Evolutionary conservation across 1,140 invertebrate species (phyloP), one percentile per base, ranked within the genome.

Genomic region (Acromyrmex echinatior): DNA sequence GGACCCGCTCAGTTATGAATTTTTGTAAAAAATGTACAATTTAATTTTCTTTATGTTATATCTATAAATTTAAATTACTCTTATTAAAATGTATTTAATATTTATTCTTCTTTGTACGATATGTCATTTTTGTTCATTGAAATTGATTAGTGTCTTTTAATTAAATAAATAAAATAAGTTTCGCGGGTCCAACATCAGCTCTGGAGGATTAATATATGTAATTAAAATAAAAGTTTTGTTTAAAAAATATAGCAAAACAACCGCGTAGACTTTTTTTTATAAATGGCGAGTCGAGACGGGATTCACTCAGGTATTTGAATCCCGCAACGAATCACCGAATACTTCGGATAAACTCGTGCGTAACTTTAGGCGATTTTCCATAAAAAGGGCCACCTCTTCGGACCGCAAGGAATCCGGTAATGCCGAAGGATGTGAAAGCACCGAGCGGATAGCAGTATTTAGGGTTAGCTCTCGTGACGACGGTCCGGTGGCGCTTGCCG

Each of bases 401-500:
- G 91, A 93, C 89, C 90, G 91, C 87, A 85, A 89, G 86, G 92
- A 92, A 92, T 93, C 93, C 73, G 90, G 89, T 90, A 87, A 87
- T 91, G 91, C 90, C 91, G 90, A 88, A 91, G 76, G 85, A 84
- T 51, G 84, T 76, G 84, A 89, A 92, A 91, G 90, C 86, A 87
- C 85, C 66, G 53, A 77, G 58, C 68, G 84, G 85, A 79, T 89
- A 88, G 87, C 92, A 93, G 92, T 94, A 95, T 95, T 95, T 94
- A 94, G 94, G 93, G 93, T 94, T 93, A 92, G 93, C 89, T 92
- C 86, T 92, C 92, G 92, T 90, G 88, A 92, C 91, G 91, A 92
- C 92, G 92, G 91, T 89, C 90, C 90, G 91, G 91, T 93, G 91
- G 91, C 90, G 92, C 92, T 93, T 92, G 91, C 90, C 93, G 93